Evolutionary conservation across 2,113 vertebrate genomes (phyloP).

Genomic region (Chaetorhynchus papuensis): DNA sequence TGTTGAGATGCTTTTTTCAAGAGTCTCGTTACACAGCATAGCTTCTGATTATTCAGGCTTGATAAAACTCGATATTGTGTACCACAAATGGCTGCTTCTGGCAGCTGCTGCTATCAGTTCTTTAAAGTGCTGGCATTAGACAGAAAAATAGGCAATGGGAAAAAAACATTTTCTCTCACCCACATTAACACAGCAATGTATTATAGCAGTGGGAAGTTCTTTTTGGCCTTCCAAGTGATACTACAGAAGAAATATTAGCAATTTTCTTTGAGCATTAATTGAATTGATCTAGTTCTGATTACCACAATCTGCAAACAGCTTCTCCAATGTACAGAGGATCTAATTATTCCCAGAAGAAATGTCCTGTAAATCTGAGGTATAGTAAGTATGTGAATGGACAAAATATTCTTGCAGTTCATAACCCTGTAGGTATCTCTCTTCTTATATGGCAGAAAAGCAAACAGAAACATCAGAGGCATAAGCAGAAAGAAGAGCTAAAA

Average conservation of each 20-base stretch:
- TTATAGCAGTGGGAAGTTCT: neutral
- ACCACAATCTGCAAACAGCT: neutral
- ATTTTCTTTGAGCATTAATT: neutral
- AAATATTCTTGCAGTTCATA: neutral
- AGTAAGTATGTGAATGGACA: neutral
- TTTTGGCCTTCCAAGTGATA: neutral
- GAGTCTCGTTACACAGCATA: neutral
- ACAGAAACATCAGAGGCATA: neutral
- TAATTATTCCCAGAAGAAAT: neutral
- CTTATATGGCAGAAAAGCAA: neutral
- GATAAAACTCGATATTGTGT: neutral
- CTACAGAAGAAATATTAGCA: neutral
- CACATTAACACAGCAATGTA: neutral
- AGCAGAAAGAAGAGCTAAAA: neutral
- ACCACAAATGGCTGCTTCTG: neutral
- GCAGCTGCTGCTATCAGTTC: neutral
- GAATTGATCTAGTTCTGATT: neutral
- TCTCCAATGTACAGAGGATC: neutral
- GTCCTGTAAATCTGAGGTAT: neutral
- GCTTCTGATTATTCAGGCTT: neutral
- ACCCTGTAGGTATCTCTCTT: neutral
- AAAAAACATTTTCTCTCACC: neutral
- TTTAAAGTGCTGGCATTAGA: neutral
- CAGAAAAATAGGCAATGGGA: neutral
- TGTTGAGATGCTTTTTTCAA: neutral